phyloP scores from a whole-genome alignment of 2,113 vertebrate species.

The Scytalopus superciliaris region DNA sequence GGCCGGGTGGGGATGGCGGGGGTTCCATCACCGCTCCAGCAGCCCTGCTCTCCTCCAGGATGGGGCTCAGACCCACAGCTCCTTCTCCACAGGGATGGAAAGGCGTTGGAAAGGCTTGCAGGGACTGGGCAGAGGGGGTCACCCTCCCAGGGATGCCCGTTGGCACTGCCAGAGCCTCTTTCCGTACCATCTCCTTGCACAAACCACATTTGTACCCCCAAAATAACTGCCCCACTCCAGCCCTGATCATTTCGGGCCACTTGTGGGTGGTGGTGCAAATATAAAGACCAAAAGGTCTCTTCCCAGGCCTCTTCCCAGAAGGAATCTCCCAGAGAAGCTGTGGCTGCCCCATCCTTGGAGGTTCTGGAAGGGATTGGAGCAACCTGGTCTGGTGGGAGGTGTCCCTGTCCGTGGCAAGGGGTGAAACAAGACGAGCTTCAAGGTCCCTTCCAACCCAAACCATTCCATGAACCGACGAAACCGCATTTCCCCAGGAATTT shows the following conservation, averaged over 20 bases:
- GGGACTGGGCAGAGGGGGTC: not conserved
- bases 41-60: not conserved
- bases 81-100: accelerated
- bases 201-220: accelerated
- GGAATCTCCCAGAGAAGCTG: not conserved
- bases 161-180: not conserved
- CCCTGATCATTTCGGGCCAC: not conserved
- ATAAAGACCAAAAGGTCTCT: not conserved
- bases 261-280: not conserved
- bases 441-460: not conserved
- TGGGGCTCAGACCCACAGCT: not conserved
- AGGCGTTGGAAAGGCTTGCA: accelerated
- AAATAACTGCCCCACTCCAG: not conserved
- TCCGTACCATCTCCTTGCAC: not conserved
- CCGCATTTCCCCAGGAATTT: accelerated
- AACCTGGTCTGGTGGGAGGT: accelerated
- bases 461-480: accelerated
- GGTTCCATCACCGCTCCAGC: accelerated
- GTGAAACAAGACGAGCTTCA: not conserved
- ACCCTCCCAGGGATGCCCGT: not conserved
- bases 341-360: not conserved
- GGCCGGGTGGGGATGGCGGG: not conserved
- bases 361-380: not conserved
- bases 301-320: not conserved
- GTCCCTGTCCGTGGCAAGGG: not conserved